Conservation (phyloP, 2,888 invertebrate species). For the Nomada lathburiana region DNA sequence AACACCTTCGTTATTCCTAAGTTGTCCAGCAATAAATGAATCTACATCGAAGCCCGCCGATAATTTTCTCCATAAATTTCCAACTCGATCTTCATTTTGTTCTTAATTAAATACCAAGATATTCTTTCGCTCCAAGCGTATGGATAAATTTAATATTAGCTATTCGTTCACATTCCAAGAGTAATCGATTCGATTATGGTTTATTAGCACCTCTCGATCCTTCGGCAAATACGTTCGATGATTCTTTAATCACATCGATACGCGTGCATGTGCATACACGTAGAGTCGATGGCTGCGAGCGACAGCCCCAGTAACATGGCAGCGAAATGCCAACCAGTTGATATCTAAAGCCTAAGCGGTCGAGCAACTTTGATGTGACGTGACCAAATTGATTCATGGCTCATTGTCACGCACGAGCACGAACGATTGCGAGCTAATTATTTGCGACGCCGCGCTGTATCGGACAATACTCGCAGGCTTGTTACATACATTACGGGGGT, state of each 20-base stretch:
- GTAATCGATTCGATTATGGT: constrained; percentile 36
- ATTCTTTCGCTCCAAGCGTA: not conserved
- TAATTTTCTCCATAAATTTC: constrained; percentile 5
- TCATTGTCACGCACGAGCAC: constrained; percentile 73
- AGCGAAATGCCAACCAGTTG: constrained; percentile 74
- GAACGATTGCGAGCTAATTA: constrained; percentile 67
- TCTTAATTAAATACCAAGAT: not conserved
- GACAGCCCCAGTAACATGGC: constrained; percentile 56
- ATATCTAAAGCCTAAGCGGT: constrained; percentile 69
- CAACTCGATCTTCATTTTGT: not conserved
- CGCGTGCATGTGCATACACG: no score
- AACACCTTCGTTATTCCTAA: constrained; percentile 51
- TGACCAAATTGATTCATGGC: constrained; percentile 75
- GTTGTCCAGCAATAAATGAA: constrained; percentile 59
- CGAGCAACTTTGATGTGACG: constrained; percentile 76
- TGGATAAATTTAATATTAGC: constrained; percentile 15
- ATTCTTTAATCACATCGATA: constrained; percentile 63
- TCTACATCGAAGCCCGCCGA: constrained; percentile 39
- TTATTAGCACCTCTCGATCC: constrained; percentile 45
- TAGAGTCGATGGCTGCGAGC: constrained; percentile 54
- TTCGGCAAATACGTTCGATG: constrained; percentile 35
- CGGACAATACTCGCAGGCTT: constrained; percentile 3
- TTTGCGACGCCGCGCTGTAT: constrained; percentile 51
- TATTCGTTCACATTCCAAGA: not conserved
- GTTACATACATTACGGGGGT: constrained; percentile 11